Evolutionary conservation across 2,888 invertebrate species (phyloP), one percentile per base, ranked within the genome.

Genomic region (Ecdyonurus torrentis): DNA sequence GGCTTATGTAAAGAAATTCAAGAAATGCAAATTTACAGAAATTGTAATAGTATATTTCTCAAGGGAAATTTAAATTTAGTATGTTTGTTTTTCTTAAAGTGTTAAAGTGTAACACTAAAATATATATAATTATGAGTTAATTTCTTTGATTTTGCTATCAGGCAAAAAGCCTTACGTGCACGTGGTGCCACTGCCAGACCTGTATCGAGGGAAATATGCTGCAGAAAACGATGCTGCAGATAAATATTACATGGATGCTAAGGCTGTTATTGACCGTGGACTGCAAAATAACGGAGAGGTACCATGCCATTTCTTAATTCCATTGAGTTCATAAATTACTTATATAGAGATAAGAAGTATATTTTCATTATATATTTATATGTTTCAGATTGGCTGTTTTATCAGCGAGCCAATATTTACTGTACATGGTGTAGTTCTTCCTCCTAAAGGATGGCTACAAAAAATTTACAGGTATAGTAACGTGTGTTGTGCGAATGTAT

Each of bases 401-500:
- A 69, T 73, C 15, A 70, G 68, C 23, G 73, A 73, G 63, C 70
- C 70, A 18, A 61, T 71, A 10, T 67, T 72, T 59, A 69, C 70
- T 10, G 68, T 68, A 22, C 69, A 71, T 61, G 72, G 72, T 10
- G 68, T 71, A 3, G 66, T 72, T 53, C 61, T 70, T 19, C 72
- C 72, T 50, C 71, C 72, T 3, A 52, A 65, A n/a, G 66, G 67
- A 23, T 72, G 71, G 69, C 67, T 69, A 55, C 61, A 65, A 7
- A 65, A 65, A 52, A 62, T 71, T 10, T 71, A 71, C 68, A 67
- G 67, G 72, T 71, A 68, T 64, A n/a, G n/a, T 66, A 65, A 18
- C 24, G 19, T n/a, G n/a, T n/a, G n/a, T n/a, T n/a, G n/a, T n/a
- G n/a, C n/a, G n/a, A n/a, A n/a, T n/a, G n/a, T n/a, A n/a, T n/a